Base-by-base conservation (phyloP, 2,797 vertebrate genomes). In the Bucorvus abyssinicus region DNA sequence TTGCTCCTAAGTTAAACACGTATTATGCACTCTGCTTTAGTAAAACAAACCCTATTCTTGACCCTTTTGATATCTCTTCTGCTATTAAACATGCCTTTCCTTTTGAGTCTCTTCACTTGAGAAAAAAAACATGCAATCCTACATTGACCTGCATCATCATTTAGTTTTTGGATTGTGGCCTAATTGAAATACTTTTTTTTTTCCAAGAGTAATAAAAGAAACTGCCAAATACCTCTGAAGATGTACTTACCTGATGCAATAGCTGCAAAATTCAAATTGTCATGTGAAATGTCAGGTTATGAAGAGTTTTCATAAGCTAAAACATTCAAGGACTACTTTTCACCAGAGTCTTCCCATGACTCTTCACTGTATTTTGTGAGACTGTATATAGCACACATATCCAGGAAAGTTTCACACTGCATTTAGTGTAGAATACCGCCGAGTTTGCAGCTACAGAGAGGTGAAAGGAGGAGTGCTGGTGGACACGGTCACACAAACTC, bases 161-260 rank as follows among this genome's bases (percentile, higher is more conserved):
- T 68, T 42, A 65, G 23, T 9, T 84, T 74, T 67, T 67, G 36
- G 45, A 84, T 45, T n/a, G 32, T 7, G 20, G 38, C 13, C 34
- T 40, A 76, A 53, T 9, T 57, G 40, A 76, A 87, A 59, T 63
- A 22, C 3, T 13, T 45, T 34, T 36, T 38, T 70, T 49, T 20
- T 15, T 2, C 5, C 11, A 32, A 61, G 22, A 84, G 16, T 74
- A 80, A 87, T 57, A 44, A 42, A 89, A 74, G 23, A 82, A 64
- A 55, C 29, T 56, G 26, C 36, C 45, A 53, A 45, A 75, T 38
- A 32, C 23, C 45, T 84, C 52, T 70, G 44, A 68, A 74, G 8
- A 40, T 20, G 34, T 67, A 91, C 87, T 96, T 82, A 96, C 95
- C 89, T 64, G 55, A 70, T 67, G 36, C 32, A 94, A 59, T 10